Evolutionary conservation across 1,140 invertebrate species (phyloP).

Genomic region (Agrilus planipennis): DNA sequence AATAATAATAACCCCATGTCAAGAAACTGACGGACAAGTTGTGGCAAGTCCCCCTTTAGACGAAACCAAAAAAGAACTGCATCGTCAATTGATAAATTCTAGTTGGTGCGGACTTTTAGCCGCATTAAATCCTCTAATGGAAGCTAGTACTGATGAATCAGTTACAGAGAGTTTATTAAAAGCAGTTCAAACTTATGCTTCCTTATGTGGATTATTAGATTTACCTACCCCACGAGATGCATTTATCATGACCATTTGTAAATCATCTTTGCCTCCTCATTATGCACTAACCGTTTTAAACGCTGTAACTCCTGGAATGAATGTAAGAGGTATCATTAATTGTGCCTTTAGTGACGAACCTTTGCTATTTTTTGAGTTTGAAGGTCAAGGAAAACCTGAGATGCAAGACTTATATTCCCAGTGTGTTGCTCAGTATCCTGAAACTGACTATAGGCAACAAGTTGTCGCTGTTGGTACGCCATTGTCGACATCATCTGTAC

Average conservation of each 20-base stretch:
- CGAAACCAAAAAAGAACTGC: constrained; percentile 44
- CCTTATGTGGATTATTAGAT: constrained; percentile 62
- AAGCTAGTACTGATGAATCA: constrained; percentile 90
- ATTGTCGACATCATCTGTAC: constrained; percentile 69
- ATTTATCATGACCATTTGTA: constrained; percentile 87
- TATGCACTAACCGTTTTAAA: constrained; percentile 85
- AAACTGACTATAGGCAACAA: constrained; percentile 67
- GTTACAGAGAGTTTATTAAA: constrained; percentile 82
- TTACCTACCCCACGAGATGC: constrained; percentile 73
- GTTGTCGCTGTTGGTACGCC: constrained; percentile 91
- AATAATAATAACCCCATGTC: constrained; percentile 47
- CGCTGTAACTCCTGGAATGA: constrained; percentile 40
- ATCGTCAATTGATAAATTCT: constrained; percentile 77
- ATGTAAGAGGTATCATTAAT: constrained; percentile 28
- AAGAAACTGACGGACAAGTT: constrained; percentile 29
- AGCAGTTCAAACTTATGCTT: constrained; percentile 77
- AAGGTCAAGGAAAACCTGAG: constrained; percentile 22
- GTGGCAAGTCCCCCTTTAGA: constrained; percentile 12
- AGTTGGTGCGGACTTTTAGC: constrained; percentile 91
- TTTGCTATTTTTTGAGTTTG: constrained; percentile 5
- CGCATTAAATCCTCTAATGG: constrained; percentile 80
- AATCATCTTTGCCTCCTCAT: constrained; percentile 87
- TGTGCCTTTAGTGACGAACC: neutral
- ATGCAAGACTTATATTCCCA: constrained; percentile 38
- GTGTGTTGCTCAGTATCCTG: constrained; percentile 41